These are phyloP conservation scores for Lottia gigantea DNA, from an alignment of 2,888 invertebrate genomes.

Conservation along the genomic window DNA sequence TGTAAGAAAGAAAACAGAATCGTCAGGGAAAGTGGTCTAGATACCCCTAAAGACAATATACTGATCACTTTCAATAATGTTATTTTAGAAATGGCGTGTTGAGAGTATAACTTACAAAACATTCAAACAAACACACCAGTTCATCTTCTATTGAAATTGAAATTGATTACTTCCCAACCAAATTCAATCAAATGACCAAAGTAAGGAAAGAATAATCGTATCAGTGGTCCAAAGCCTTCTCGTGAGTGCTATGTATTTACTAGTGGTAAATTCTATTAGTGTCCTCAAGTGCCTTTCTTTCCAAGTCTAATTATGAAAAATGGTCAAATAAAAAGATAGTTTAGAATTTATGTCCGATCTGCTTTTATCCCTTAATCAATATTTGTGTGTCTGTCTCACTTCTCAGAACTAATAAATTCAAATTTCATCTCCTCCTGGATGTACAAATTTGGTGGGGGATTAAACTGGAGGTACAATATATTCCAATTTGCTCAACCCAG, in stretches of 20 bases:
- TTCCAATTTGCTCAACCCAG: no score
- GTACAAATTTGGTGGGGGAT: no score
- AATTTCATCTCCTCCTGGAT: no score
- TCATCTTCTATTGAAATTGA: background rate
- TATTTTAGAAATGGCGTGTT: background rate
- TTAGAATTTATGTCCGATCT: background rate
- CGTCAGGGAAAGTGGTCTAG: background rate
- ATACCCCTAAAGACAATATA: background rate
- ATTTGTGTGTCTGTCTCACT: no score
- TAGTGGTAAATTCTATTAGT: slow-evolving; percentile 1
- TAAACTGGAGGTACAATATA: no score
- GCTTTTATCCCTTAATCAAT: no score
- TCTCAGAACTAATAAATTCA: no score
- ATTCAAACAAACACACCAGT: slow-evolving; percentile 1
- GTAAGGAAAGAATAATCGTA: slow-evolving; percentile 8
- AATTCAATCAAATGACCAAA: slow-evolving; percentile 6
- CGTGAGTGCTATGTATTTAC: slow-evolving; percentile 4
- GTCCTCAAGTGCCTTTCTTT: background rate
- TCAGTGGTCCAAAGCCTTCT: background rate
- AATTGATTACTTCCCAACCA: slow-evolving; percentile 7
- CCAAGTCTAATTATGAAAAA: slow-evolving; percentile 5
- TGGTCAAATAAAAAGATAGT: background rate
- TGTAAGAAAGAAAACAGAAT: background rate
- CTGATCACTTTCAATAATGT: background rate
- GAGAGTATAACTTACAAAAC: slow-evolving; percentile 5